A percentile compares a stretch with the other conserved stretches of the same genome.
phyloP scores from a whole-genome alignment of 2,113 vertebrate genomes.

The Megalops atlanticus region DNA sequence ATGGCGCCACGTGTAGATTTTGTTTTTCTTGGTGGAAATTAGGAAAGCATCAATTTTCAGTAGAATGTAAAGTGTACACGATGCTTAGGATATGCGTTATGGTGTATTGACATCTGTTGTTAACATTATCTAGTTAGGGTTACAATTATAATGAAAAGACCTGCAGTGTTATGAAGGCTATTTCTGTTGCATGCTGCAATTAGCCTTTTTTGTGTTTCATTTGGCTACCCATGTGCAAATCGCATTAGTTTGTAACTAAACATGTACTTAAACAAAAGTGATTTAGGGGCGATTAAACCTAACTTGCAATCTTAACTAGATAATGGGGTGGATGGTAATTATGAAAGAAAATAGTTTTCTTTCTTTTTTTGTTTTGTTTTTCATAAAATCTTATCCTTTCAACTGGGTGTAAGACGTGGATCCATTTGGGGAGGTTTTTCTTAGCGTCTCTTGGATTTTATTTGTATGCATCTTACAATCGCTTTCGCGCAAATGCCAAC shows the following conservation, averaged over 20 bases:
- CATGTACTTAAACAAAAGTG: conserved; percentile 39
- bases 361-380: conserved; percentile 58
- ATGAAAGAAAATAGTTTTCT: conserved; percentile 27
- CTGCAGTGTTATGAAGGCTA: conserved; percentile 45
- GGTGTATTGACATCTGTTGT: conserved; percentile 42
- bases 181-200: conserved; percentile 48
- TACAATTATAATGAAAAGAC: conserved; percentile 52
- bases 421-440: too few relatives aligned
- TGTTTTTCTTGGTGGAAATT: not conserved
- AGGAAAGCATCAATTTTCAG: not conserved
- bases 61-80: not conserved
- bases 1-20: not conserved
- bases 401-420: not conserved
- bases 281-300: conserved; percentile 40
- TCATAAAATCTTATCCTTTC: conserved; percentile 59
- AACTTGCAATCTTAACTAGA: conserved; percentile 29
- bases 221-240: conserved; percentile 48
- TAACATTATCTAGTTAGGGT: conserved; percentile 51
- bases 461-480: too few relatives aligned
- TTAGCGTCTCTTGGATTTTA: too few relatives aligned
- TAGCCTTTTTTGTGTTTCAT: conserved; percentile 40
- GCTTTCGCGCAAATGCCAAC: conserved; percentile 76
- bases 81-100: conserved; percentile 34
- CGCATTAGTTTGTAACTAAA: conserved; percentile 37
- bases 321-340: conserved; percentile 29